Base-by-base conservation (phyloP, 2,888 invertebrate species). In the Uloborus plumipes region DNA sequence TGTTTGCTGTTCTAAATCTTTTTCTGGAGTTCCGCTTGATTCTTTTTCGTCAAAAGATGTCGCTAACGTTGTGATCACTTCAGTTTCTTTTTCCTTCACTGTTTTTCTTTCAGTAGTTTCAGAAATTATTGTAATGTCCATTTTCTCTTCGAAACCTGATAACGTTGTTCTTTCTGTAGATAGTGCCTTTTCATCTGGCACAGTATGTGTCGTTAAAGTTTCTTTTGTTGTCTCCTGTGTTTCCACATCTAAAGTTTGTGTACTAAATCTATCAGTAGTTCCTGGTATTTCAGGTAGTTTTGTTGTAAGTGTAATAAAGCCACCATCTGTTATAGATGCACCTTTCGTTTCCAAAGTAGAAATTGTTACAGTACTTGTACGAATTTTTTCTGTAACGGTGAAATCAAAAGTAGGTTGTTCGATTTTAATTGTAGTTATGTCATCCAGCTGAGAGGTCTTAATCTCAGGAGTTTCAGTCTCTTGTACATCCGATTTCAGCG, bases 341-440 rank as follows among this genome's bases (percentile, higher is more conserved):
- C 15, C 64, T 26, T 7, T 64, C n/a, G 64, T 16, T 39, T 39
- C 3, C 39, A 4, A 15, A 64, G 39, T 64, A 39, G 7, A n/a
- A 16, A 64, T 39, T 9, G 61, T 61, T 22, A 31, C 39, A 47
- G 58, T 13, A 13, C 15, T 20, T 6, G 39, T 31, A 58, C 11
- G n/a, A 55, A 58, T 16, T 55, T 76, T 22, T 85, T 75, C 49
- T 82, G 65, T 18, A 73, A 18, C 18, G 49, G 31, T 31, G 26
- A 22, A 26, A 14, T 14, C 18, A 15, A 20, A n/a, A 16, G 64
- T 65, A 16, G 47, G n/a, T 31, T 31, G 16, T 13, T n/a, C n/a
- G 16, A 47, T 7, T 65, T 31, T 20, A 65, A 39, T 16, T 11
- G 47, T 49, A 3, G 20, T 53, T 13, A 53, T 14, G 1, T 47